These are phyloP conservation scores for Microctenopoma lineatum DNA, from an alignment of 2,797 vertebrate genomes.

Conservation along the genomic window DNA sequence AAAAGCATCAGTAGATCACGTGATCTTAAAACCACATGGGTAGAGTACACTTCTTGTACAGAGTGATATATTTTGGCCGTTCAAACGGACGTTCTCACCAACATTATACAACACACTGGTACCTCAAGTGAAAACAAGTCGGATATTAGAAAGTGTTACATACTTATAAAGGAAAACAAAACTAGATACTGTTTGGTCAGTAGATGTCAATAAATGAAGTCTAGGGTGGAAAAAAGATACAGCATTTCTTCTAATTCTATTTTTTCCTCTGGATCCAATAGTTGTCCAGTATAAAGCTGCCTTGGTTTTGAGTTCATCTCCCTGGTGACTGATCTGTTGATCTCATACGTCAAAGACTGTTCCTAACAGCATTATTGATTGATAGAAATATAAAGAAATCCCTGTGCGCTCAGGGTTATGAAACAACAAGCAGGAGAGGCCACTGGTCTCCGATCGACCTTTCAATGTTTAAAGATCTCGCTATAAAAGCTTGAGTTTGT, in stretches of 20 bases:
- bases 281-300: slow-evolving; percentile 12
- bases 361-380: slow-evolving; percentile 22
- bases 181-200: slow-evolving; percentile 7
- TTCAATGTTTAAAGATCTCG: slow-evolving; percentile 11
- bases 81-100: slow-evolving; percentile 3
- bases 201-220: slow-evolving; percentile 14
- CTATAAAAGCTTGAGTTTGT: not conserved
- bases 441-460: slow-evolving; percentile 9
- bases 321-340: slow-evolving; percentile 17
- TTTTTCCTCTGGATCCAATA: slow-evolving; percentile 32
- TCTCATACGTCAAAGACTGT: slow-evolving; percentile 18
- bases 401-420: slow-evolving; percentile 15
- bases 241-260: slow-evolving; percentile 9
- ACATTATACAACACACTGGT: slow-evolving; percentile 7
- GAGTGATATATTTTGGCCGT: not conserved
- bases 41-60: slow-evolving; percentile 14
- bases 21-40: slow-evolving; percentile 11
- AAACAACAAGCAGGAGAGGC: slow-evolving; percentile 27
- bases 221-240: slow-evolving; percentile 15
- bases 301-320: slow-evolving; percentile 25
- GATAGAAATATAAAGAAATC: slow-evolving; percentile 24
- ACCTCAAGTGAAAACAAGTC: slow-evolving; percentile 25
- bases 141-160: slow-evolving; percentile 26
- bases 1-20: not conserved
- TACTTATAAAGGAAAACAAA: not conserved